phyloP scores from a whole-genome alignment of 1,140 invertebrate species.

The Zaprionus gabonicus region DNA sequence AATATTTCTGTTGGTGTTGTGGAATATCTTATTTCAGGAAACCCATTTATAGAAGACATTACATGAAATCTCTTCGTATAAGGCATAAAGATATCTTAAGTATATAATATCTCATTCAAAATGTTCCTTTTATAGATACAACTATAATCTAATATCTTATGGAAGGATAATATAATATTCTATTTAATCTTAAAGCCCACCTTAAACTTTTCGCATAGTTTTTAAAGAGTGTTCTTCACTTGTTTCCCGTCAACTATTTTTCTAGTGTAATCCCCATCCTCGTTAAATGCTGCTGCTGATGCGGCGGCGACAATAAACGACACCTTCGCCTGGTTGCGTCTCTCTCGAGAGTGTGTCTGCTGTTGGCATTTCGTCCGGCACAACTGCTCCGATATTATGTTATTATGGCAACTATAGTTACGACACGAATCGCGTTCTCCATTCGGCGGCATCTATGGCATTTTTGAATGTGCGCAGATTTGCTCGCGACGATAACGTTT shows the following conservation, averaged over 20 bases:
- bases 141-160: too few relatives aligned
- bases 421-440: constrained; percentile 60
- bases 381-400: constrained; percentile 71
- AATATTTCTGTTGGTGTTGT: neutral
- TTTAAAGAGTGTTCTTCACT: neutral
- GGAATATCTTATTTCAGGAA: neutral
- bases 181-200: neutral
- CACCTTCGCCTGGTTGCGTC: constrained; percentile 49
- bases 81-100: neutral
- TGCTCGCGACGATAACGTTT: constrained; percentile 27
- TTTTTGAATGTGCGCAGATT: constrained; percentile 56
- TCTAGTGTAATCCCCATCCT: constrained; percentile 13
- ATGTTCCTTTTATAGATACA: too few relatives aligned
- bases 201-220: neutral
- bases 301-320: constrained; percentile 61
- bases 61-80: neutral
- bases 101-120: too few relatives aligned
- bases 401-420: constrained; percentile 83
- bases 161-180: neutral
- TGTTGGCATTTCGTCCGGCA: constrained; percentile 17
- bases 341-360: neutral
- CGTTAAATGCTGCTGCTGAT: constrained; percentile 10
- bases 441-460: constrained; percentile 73
- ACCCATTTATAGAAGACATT: neutral
- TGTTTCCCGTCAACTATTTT: neutral